Conservation (phyloP, 2,113 vertebrate genomes). For the Eupsittula cactorum region DNA sequence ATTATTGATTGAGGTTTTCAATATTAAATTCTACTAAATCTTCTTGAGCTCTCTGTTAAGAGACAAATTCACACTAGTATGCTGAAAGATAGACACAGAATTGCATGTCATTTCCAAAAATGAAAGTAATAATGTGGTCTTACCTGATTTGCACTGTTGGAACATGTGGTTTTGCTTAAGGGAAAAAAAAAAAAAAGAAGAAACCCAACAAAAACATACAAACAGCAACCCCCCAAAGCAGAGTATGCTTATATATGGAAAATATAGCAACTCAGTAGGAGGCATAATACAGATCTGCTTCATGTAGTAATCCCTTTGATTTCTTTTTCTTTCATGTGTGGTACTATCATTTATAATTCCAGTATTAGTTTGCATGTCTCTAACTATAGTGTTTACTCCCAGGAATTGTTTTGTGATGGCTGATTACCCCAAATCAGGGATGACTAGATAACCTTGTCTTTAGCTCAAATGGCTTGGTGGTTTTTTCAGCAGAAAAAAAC, state of each 20-base stretch:
- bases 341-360: constrained; percentile 65
- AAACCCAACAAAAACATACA: background rate
- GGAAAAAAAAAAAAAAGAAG: background rate
- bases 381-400: constrained; percentile 65
- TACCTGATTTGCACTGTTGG: background rate
- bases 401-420: constrained; percentile 70
- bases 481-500: constrained; percentile 44
- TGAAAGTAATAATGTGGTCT: background rate
- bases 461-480: constrained; percentile 31
- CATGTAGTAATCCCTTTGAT: constrained; percentile 54
- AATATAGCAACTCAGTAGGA: constrained; percentile 31
- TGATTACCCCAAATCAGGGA: constrained; percentile 69
- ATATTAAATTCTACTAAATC: background rate
- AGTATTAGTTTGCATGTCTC: constrained; percentile 61
- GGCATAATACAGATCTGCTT: constrained; percentile 35
- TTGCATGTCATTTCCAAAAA: background rate
- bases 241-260: background rate
- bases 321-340: constrained; percentile 45
- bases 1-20: background rate
- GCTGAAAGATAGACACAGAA: background rate
- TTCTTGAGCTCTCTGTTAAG: background rate
- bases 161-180: background rate
- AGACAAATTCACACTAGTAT: background rate
- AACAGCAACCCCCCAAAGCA: background rate
- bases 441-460: constrained; percentile 63